These are phyloP conservation scores for Drosophila punjabiensis DNA, from an alignment of 1,140 invertebrate genomes.

Conservation along the genomic window DNA sequence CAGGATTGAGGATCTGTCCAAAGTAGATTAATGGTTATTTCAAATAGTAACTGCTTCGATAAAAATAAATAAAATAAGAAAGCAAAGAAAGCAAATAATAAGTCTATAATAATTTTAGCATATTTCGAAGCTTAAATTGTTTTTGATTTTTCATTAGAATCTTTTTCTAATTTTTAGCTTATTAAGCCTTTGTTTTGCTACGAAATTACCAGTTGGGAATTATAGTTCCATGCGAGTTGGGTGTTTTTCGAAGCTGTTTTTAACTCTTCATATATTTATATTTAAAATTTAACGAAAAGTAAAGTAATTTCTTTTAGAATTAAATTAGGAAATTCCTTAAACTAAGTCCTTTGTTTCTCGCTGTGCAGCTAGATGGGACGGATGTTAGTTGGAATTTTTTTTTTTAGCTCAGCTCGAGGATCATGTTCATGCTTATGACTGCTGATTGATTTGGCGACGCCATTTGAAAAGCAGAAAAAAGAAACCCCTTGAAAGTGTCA, in stretches of 20 bases:
- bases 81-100: no score
- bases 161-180: neutral
- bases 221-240: neutral
- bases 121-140: neutral
- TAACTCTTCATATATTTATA: no score
- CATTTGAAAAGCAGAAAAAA: slow-evolving; percentile 3
- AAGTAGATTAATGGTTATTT: no score
- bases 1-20: no score
- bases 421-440: slow-evolving; percentile 25
- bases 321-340: no score
- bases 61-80: no score
- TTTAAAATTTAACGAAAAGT: no score
- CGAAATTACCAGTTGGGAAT: neutral
- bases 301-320: no score
- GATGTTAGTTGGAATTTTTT: neutral
- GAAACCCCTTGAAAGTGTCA: slow-evolving; percentile 26
- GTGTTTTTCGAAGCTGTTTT: neutral
- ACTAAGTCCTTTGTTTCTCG: neutral
- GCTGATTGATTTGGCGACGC: slow-evolving; percentile 33
- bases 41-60: no score
- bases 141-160: no score
- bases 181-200: neutral
- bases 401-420: neutral
- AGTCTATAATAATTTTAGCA: no score
- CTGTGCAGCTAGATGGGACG: neutral